Percentiles rank a stretch among this genome's conserved stretches.
Conservation (phyloP, 2,888 invertebrate genomes). For the Eumacrocentrus americanus region DNA sequence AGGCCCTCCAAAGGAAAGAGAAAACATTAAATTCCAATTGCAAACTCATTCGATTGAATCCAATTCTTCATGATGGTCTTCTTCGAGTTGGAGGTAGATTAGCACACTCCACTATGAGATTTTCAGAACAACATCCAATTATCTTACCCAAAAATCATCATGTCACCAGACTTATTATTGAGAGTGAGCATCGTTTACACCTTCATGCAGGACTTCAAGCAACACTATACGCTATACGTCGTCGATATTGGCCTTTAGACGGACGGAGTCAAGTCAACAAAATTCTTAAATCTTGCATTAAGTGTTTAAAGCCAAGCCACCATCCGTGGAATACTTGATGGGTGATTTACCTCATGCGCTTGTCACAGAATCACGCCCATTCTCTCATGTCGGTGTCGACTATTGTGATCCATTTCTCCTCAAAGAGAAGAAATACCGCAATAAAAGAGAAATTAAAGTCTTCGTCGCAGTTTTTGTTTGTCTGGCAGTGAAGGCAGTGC, state of each 20-base stretch:
- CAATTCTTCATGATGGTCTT: no score
- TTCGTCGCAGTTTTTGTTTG: conserved; percentile 35
- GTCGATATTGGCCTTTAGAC: conserved; percentile 40
- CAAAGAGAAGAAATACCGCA: conserved; percentile 32
- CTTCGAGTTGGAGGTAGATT: conserved; percentile 46
- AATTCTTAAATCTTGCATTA: neutral
- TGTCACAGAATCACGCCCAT: conserved; percentile 18
- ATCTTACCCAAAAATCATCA: conserved; percentile 39
- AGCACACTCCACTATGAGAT: conserved; percentile 33
- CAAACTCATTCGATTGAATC: no score
- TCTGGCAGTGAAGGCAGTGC: conserved; percentile 29
- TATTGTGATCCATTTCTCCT: conserved; percentile 34
- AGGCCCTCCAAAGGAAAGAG: no score
- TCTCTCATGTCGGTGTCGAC: conserved; percentile 29
- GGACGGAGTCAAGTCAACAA: conserved; percentile 27
- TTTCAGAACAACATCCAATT: conserved; percentile 39
- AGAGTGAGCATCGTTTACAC: conserved; percentile 33
- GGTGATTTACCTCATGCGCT: conserved; percentile 25
- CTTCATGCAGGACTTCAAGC: conserved; percentile 42
- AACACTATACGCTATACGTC: conserved; percentile 33
- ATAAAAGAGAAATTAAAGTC: conserved; percentile 29
- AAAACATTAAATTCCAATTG: no score
- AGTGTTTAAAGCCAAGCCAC: conserved; percentile 13
- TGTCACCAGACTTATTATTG: conserved; percentile 41
- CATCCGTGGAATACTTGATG: conserved; percentile 13